Evolutionary conservation across 2,888 invertebrate genomes (phyloP).

Genomic region (Malacosoma neustria): DNA sequence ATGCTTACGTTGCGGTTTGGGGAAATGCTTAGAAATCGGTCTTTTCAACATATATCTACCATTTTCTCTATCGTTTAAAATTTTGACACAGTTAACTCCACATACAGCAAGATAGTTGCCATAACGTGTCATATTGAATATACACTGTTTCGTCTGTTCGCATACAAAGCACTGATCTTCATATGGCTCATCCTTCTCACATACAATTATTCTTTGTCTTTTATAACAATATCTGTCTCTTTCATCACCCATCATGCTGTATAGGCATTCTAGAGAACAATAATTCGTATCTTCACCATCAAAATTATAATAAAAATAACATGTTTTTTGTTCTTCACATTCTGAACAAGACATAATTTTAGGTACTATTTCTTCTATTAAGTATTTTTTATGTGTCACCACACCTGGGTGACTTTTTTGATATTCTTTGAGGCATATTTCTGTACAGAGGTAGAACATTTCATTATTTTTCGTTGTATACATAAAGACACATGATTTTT

Average conservation of each 20-base stretch:
- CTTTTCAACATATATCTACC: slow-evolving; percentile 49
- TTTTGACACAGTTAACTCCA: slow-evolving; percentile 72
- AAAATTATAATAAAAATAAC: slow-evolving; percentile 61
- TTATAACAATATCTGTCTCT: slow-evolving; percentile 71
- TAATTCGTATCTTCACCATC: slow-evolving; percentile 65
- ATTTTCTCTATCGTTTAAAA: slow-evolving; percentile 50
- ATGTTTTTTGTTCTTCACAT: slow-evolving; percentile 55
- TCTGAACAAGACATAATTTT: slow-evolving; percentile 43
- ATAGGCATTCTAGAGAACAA: slow-evolving; percentile 70
- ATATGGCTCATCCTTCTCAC: slow-evolving; percentile 38
- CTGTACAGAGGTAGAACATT: slow-evolving; percentile 53
- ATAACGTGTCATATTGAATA: slow-evolving; percentile 62
- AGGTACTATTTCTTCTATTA: slow-evolving; percentile 53
- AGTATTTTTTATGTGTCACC: slow-evolving; percentile 44
- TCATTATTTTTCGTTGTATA: slow-evolving; percentile 36
- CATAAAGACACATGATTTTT: slow-evolving; percentile 41
- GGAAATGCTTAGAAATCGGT: slow-evolving; percentile 20
- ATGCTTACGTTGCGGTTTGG: slow-evolving; percentile 5
- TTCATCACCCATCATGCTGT: slow-evolving; percentile 69
- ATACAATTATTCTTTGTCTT: slow-evolving; percentile 64
- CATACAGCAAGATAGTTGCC: slow-evolving; percentile 70
- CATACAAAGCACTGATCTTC: slow-evolving; percentile 63
- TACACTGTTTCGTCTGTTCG: slow-evolving; percentile 57
- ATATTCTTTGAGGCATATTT: slow-evolving; percentile 61
- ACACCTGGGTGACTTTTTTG: slow-evolving; percentile 42